phyloP scores from a whole-genome alignment of 2,113 vertebrate genomes.

The Mixornis gularis region DNA sequence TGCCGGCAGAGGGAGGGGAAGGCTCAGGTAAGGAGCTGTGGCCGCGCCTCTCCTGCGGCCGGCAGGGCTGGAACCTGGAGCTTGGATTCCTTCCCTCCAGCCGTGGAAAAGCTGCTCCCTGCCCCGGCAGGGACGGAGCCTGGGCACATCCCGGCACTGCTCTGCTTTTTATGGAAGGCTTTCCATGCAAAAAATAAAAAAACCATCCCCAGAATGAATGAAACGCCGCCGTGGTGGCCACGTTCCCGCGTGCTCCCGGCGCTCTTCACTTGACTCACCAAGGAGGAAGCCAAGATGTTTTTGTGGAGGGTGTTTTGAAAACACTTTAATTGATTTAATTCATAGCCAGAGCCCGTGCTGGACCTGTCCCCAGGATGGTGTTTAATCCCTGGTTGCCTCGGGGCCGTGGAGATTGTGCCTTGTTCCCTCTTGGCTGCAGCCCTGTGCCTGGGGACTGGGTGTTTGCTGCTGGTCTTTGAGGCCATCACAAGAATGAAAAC shows the following conservation, averaged over 20 bases:
- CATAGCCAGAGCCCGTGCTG: neutral
- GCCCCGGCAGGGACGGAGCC: rapidly evolving
- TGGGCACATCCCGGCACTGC: rapidly evolving
- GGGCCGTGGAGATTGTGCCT: neutral
- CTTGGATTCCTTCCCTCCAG: neutral
- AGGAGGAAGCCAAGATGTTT: neutral
- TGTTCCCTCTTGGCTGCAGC: neutral
- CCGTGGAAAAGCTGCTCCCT: neutral
- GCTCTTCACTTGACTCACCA: neutral
- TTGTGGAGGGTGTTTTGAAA: neutral
- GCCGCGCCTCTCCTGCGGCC: neutral
- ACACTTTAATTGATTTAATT: neutral
- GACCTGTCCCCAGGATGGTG: neutral
- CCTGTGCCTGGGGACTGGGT: neutral
- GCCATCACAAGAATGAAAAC: neutral
- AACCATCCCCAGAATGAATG: neutral
- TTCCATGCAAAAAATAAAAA: neutral
- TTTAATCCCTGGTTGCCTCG: neutral
- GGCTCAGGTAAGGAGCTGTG: neutral
- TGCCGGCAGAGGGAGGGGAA: neutral
- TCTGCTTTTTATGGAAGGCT: neutral
- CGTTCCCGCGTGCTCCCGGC: neutral
- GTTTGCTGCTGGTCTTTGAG: neutral
- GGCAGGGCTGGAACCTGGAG: rapidly evolving
- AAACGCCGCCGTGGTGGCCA: rapidly evolving